Base-by-base conservation (phyloP, 2,888 invertebrate species). In the Smittia aterrima region DNA sequence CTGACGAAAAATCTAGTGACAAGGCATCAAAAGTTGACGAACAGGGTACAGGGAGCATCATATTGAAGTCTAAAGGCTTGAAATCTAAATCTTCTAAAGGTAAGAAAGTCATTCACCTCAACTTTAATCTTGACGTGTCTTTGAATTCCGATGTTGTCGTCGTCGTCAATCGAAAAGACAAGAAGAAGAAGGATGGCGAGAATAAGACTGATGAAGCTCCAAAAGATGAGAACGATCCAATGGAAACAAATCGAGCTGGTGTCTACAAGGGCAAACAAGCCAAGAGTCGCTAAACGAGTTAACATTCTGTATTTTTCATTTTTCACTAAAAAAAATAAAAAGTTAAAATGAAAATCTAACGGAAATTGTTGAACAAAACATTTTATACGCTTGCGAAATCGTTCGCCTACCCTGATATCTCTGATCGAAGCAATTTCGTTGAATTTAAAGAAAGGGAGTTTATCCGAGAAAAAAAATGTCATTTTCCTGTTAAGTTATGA, bases 131-230 rank as follows among this genome's bases (percentile, higher is more conserved):
- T 38, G 82, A 83, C 76, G 82, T 83, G 3, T 83, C 83, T 75
- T 77, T 82, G 79, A 83, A 83, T 76, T 82, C 83, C n/a, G 81
- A 83, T 78, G 81, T 83, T 38, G 78, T 83, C 74, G 81, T 83
- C 0, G 83, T 82, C 75, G 81, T 83, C 0, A 82, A 81, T 75
- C 80, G 83, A 16, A 83, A 82, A 76, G 80, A 80, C 76, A 82
- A 81, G 75, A 72, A 73, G 1, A 25, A 25, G 22, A n/a, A 18
- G 4, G 32, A 24, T 18, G 58, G 22, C 47, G 9, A 38, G 9
- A n/a, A n/a, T n/a, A n/a, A n/a, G n/a, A 38, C 6, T 7, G 54
- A 54, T 13, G 22, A 62, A 16, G 25, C 11, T 11, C 18, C 18
- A 22, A 27, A 24, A 2, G 66, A 66, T 16, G 66, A 32, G 9